Evolutionary conservation across 2,797 vertebrate species (phyloP).

Genomic region (Tauraco hartlaubi): DNA sequence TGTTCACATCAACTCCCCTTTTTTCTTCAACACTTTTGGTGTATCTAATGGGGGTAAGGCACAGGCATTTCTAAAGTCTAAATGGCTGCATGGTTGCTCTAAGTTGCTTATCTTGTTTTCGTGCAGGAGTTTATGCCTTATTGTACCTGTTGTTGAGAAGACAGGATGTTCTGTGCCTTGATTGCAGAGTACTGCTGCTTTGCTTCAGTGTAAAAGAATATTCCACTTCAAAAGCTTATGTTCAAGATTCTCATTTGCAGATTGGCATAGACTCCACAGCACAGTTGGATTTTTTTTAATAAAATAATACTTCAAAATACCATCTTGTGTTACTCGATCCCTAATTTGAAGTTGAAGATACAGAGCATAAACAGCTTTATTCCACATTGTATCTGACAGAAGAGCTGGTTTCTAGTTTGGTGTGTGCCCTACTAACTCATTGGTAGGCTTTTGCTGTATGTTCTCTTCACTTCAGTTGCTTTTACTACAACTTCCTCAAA

Average conservation of each 20-base stretch:
- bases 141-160: accelerated
- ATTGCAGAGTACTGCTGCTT: neutral
- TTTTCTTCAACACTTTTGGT: neutral
- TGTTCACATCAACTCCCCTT: neutral
- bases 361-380: neutral
- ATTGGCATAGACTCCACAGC: neutral
- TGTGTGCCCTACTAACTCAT: neutral
- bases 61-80: neutral
- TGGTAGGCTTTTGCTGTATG: neutral
- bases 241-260: neutral
- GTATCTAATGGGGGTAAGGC: neutral
- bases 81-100: neutral
- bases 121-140: neutral
- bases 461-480: neutral
- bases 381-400: neutral
- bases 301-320: neutral
- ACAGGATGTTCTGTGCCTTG: neutral
- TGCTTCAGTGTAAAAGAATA: neutral
- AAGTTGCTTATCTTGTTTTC: neutral
- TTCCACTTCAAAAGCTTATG: neutral
- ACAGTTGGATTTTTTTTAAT: neutral
- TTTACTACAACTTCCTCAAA: neutral
- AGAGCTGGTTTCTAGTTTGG: neutral
- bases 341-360: neutral
- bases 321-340: neutral